Conservation (phyloP, 2,113 vertebrate genomes). For the Limnothrissa miodon region DNA sequence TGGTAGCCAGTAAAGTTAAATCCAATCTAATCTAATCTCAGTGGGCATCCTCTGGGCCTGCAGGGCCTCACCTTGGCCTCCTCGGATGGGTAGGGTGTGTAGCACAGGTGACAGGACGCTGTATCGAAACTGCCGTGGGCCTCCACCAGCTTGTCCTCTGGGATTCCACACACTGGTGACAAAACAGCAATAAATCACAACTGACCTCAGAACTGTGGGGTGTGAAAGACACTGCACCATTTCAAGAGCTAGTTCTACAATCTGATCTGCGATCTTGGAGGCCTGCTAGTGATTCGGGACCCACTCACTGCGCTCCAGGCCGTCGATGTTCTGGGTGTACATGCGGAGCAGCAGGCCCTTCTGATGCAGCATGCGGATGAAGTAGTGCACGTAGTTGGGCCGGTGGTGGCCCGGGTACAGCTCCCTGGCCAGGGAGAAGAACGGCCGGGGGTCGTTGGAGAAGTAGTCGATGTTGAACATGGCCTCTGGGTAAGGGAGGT, state of each 20-base stretch:
- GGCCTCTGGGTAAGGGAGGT: slow-evolving; percentile 73
- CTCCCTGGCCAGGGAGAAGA: slow-evolving; percentile 74
- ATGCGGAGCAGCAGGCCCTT: slow-evolving; percentile 75
- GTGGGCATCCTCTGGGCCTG: neutral
- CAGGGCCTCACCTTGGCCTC: slow-evolving; percentile 67
- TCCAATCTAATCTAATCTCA: no score
- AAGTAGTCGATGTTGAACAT: slow-evolving; percentile 76
- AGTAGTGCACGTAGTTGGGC: slow-evolving; percentile 65
- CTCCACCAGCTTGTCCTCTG: slow-evolving; percentile 75
- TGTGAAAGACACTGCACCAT: neutral
- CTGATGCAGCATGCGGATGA: slow-evolving; percentile 70
- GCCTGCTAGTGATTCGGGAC: no score
- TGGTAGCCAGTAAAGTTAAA: no score
- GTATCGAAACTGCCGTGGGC: slow-evolving; percentile 75
- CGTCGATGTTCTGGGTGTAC: slow-evolving; percentile 82
- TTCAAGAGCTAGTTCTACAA: neutral
- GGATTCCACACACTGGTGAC: slow-evolving; percentile 70
- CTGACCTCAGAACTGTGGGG: neutral
- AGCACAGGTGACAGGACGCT: slow-evolving; percentile 77
- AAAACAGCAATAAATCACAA: neutral
- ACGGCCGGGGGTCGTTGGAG: slow-evolving; percentile 63
- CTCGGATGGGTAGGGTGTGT: slow-evolving; percentile 69
- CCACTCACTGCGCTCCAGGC: slow-evolving; percentile 73
- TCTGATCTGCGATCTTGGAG: neutral
- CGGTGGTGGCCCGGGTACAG: slow-evolving; percentile 70